Percentiles rank a stretch among this genome's conserved stretches.
Evolutionary conservation across 2,797 vertebrate genomes (phyloP).

Genomic region (Enteromius anoplus): DNA sequence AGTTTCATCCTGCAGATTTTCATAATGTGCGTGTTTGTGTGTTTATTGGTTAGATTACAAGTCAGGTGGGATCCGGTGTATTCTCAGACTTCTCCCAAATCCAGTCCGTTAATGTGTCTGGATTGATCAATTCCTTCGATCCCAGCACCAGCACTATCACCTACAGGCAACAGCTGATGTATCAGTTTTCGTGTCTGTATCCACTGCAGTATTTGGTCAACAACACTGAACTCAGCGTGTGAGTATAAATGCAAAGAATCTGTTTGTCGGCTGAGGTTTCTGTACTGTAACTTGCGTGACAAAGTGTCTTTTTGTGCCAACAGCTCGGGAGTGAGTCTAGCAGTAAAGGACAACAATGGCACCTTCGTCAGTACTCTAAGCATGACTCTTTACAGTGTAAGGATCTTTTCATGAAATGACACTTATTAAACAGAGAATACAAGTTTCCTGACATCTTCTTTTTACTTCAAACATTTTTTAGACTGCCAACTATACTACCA

Average conservation of each 20-base stretch:
- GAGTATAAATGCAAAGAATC: conserved; percentile 62
- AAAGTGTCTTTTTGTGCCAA: conserved; percentile 14
- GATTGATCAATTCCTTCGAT: conserved; percentile 68
- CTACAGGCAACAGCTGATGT: conserved; percentile 70
- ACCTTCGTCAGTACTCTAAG: conserved; percentile 77
- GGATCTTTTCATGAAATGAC: conserved; percentile 30
- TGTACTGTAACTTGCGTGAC: not conserved
- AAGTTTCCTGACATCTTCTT: not conserved
- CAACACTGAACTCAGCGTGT: conserved; percentile 76
- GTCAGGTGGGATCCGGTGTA: conserved; percentile 58
- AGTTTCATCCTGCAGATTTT: not conserved
- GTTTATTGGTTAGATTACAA: conserved; percentile 63
- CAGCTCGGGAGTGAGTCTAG: conserved; percentile 75
- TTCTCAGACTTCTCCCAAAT: conserved; percentile 72
- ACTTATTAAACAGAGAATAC: not conserved
- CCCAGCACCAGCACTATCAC: conserved; percentile 65
- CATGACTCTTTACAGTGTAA: conserved; percentile 73
- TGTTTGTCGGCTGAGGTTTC: not conserved
- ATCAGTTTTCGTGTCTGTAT: conserved; percentile 79
- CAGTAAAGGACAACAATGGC: conserved; percentile 73
- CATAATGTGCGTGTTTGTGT: not conserved
- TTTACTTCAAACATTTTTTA: conserved; percentile 44
- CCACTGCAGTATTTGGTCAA: conserved; percentile 78
- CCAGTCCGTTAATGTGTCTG: conserved; percentile 75
- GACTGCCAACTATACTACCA: conserved; percentile 42